Conservation (phyloP, 2,797 vertebrate genomes). For the Chloroceryle inda region DNA sequence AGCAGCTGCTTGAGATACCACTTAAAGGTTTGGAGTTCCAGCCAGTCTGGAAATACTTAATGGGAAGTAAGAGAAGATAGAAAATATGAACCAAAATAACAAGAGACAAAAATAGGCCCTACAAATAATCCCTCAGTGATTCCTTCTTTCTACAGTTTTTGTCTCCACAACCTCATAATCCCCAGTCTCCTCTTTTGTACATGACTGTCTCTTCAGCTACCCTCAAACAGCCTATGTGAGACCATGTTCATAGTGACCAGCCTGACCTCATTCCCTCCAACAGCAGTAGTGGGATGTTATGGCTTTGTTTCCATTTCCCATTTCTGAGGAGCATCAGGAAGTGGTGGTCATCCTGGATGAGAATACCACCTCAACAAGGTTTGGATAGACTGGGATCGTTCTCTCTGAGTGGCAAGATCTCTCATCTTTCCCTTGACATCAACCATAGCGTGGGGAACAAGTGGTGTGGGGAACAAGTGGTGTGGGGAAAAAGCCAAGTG, state of each 20-base stretch:
- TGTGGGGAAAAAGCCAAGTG: background rate
- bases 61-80: background rate
- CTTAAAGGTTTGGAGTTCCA: background rate
- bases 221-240: background rate
- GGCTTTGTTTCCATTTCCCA: background rate
- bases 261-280: background rate
- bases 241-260: background rate
- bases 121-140: background rate
- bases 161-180: background rate
- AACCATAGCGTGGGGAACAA: background rate
- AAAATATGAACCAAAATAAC: background rate
- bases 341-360: background rate
- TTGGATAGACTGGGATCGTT: background rate
- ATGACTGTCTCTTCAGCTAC: background rate
- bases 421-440: background rate
- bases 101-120: background rate
- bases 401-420: background rate
- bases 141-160: background rate
- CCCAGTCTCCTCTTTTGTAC: background rate
- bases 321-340: background rate
- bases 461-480: background rate
- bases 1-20: background rate
- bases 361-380: background rate
- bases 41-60: background rate
- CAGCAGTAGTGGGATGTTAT: background rate